These are phyloP conservation scores for Vidua macroura DNA, from an alignment of 2,113 vertebrate species.

Conservation along the genomic window DNA sequence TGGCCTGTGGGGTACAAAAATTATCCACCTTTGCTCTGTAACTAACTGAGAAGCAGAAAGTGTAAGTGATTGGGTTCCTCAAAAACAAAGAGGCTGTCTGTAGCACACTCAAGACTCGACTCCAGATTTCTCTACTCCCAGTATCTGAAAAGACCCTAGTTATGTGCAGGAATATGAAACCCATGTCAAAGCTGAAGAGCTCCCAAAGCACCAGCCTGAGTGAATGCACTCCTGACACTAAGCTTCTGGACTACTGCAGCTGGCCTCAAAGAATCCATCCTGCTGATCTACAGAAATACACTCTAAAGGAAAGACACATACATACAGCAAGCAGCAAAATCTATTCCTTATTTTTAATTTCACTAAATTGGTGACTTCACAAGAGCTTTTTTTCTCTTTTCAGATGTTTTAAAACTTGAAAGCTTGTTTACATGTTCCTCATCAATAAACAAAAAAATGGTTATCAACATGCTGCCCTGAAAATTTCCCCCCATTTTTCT, in stretches of 20 bases:
- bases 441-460: background rate
- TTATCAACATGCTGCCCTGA: background rate
- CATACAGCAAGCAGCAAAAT: background rate
- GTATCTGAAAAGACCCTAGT: background rate
- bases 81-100: background rate
- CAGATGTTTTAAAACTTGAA: background rate
- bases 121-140: background rate
- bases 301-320: background rate
- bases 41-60: background rate
- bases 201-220: background rate
- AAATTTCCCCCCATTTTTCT: background rate
- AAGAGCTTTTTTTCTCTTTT: background rate
- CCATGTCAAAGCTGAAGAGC: background rate
- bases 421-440: background rate
- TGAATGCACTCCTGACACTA: background rate
- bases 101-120: background rate
- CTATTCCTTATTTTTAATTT: background rate
- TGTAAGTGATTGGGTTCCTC: background rate
- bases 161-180: background rate
- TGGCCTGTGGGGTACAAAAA: background rate
- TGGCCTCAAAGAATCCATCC: background rate
- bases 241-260: background rate
- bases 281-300: background rate
- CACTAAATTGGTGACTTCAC: background rate
- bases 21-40: background rate